These are phyloP conservation scores for Halocaridina rubra DNA, from an alignment of 2,888 invertebrate species.

Conservation along the genomic window DNA sequence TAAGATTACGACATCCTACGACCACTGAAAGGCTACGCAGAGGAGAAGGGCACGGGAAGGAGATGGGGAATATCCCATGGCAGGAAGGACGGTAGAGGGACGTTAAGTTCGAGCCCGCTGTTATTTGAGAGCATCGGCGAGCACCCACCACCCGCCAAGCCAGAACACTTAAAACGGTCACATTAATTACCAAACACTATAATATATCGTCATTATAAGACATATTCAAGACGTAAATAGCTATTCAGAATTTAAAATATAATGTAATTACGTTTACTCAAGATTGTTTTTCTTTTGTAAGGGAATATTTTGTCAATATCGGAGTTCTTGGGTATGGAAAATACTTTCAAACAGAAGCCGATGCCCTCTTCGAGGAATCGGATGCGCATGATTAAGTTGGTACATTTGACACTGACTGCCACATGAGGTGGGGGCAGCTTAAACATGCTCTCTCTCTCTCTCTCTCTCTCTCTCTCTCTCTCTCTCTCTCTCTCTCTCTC, in stretches of 20 bases:
- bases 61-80: slow-evolving; percentile 15
- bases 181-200: no score
- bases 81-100: neutral
- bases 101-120: slow-evolving; percentile 25
- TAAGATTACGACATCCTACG: neutral
- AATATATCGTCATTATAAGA: no score
- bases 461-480: slow-evolving; percentile 15
- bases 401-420: slow-evolving; percentile 50
- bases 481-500: neutral
- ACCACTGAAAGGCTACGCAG: neutral
- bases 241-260: no score
- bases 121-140: slow-evolving; percentile 33
- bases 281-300: no score
- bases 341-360: no score
- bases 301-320: no score
- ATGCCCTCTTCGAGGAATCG: slow-evolving; percentile 1
- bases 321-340: no score
- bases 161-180: no score
- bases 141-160: neutral
- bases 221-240: no score
- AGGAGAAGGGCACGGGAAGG: neutral
- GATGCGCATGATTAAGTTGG: slow-evolving; percentile 44
- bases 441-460: neutral
- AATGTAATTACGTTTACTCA: no score
- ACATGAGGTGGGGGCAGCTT: slow-evolving; percentile 21